These are phyloP conservation scores for Sussaba pulchella DNA, from an alignment of 2,888 invertebrate species.

Conservation along the genomic window DNA sequence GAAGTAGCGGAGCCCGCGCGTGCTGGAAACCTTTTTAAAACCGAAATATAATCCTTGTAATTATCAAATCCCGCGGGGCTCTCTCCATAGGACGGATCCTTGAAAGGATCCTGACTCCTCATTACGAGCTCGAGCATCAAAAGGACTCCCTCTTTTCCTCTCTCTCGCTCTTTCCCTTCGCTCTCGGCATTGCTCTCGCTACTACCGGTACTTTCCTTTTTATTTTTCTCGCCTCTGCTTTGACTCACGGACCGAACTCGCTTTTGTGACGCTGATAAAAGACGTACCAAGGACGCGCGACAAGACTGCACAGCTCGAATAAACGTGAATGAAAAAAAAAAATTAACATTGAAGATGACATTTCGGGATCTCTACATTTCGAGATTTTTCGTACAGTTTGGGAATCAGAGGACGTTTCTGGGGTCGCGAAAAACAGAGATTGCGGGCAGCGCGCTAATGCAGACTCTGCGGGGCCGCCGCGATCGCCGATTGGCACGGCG, in stretches of 20 bases:
- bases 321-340: constrained; percentile 16
- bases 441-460: too few relatives aligned
- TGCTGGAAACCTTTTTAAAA: constrained; percentile 70
- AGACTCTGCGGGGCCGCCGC: too few relatives aligned
- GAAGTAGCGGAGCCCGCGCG: constrained; percentile 54
- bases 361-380: background rate
- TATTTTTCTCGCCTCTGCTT: constrained; percentile 64
- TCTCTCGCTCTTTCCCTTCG: too few relatives aligned
- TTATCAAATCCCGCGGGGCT: constrained; percentile 81
- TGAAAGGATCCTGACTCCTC: constrained; percentile 83
- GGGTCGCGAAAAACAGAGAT: too few relatives aligned
- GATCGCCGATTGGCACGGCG: too few relatives aligned
- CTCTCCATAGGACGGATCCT: constrained; percentile 76
- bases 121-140: constrained; percentile 79
- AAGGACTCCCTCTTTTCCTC: constrained; percentile 71
- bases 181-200: constrained; percentile 21
- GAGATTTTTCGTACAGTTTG: too few relatives aligned
- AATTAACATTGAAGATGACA: background rate
- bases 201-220: constrained; percentile 27
- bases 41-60: constrained; percentile 82
- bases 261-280: constrained; percentile 54
- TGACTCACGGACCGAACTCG: constrained; percentile 25
- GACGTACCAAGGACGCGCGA: constrained; percentile 22
- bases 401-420: too few relatives aligned
- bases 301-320: background rate